Conservation (phyloP, 53 echinoderm and acorn worm genomes). For the Luidia sarsii region DNA sequence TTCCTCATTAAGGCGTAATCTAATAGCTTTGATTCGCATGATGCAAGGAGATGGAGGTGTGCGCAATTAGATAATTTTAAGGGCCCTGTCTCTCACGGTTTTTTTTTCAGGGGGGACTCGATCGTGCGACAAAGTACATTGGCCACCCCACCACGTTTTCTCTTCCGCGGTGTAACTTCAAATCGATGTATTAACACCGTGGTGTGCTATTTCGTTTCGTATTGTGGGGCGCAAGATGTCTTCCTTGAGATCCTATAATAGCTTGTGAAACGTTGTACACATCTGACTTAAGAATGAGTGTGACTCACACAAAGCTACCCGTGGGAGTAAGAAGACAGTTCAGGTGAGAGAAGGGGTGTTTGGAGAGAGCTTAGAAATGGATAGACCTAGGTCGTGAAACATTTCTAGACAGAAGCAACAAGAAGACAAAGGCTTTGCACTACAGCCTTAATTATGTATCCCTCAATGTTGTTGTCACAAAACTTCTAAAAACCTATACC, state of each 20-base stretch:
- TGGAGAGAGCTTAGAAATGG: no score
- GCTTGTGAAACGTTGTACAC: not conserved
- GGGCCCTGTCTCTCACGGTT: not conserved
- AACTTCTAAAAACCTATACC: no score
- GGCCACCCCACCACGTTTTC: not conserved
- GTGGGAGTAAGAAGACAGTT: no score
- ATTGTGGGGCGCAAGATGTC: not conserved
- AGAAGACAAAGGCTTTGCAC: no score
- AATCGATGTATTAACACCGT: slow-evolving; percentile 3
- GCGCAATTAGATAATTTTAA: slow-evolving; percentile 23
- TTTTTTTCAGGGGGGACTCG: not conserved
- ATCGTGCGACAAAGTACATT: slow-evolving; percentile 1
- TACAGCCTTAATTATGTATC: no score
- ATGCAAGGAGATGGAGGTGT: slow-evolving; percentile 17
- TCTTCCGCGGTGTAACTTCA: slow-evolving; percentile 9
- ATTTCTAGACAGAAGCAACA: no score
- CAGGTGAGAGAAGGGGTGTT: no score
- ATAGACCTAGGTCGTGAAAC: no score
- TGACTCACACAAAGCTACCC: no score
- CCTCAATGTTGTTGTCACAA: no score
- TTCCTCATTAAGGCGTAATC: slow-evolving; percentile 18
- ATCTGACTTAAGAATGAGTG: not conserved
- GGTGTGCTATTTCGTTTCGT: not conserved
- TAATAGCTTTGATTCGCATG: slow-evolving; percentile 16
- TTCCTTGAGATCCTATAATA: not conserved